These are phyloP conservation scores for Ophthalmolycus amberensis DNA, from an alignment of 2,113 vertebrate species.

Conservation along the genomic window DNA sequence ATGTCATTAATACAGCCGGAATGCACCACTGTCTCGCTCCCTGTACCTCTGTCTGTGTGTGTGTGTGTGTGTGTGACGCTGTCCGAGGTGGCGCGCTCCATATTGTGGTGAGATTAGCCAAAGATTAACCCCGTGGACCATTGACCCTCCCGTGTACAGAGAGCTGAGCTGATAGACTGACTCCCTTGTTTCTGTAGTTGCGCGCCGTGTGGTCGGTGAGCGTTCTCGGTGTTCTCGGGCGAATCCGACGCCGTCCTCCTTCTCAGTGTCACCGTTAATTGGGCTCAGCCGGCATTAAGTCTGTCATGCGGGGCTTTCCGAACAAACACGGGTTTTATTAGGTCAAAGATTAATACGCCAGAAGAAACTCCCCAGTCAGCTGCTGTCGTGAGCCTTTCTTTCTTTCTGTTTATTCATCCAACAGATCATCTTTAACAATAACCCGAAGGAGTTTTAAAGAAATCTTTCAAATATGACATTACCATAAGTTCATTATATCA, in stretches of 20 bases:
- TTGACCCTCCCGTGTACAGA: slow-evolving; percentile 84
- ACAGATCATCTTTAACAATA: neutral
- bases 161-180: slow-evolving; percentile 78
- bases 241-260: slow-evolving; percentile 8
- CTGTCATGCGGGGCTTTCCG: slow-evolving; percentile 34
- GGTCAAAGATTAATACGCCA: slow-evolving; percentile 67
- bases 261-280: slow-evolving; percentile 69
- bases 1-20: slow-evolving; percentile 41
- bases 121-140: slow-evolving; percentile 87
- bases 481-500: neutral
- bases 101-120: slow-evolving; percentile 85
- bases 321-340: slow-evolving; percentile 69
- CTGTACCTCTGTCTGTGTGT: neutral
- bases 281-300: slow-evolving; percentile 63
- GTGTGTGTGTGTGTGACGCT: slow-evolving; percentile 7
- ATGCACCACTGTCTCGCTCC: neutral
- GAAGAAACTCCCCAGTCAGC: slow-evolving; percentile 53
- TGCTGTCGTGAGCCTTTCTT: neutral
- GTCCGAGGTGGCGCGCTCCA: slow-evolving; percentile 74
- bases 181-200: slow-evolving; percentile 80
- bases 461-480: neutral
- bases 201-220: no score
- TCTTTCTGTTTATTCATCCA: neutral
- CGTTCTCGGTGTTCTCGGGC: neutral
- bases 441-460: neutral